Base-by-base conservation (phyloP, 92 coral and sea anemone genomes). In the Montipora capitata region DNA sequence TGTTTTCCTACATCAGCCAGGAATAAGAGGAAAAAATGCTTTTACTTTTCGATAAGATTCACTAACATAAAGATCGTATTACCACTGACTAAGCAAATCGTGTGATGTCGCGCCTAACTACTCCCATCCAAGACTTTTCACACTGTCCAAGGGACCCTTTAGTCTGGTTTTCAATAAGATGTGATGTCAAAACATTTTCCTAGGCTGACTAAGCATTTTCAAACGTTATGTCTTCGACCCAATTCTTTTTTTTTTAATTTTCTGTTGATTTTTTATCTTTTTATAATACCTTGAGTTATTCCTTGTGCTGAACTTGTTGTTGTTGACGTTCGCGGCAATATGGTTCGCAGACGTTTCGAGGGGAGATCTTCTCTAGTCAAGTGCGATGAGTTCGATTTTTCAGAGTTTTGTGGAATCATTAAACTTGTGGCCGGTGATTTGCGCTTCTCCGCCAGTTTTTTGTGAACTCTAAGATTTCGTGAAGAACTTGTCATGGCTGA, bases 381-480 rank as follows among this genome's bases (percentile, higher is more conserved):
- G 57, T 12, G 61, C 12, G 12, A 72, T 2, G 72, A n/a, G 66
- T 81, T 43, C 27, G 76, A 68, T 51, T 68, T 81, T 44, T n/a
- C 67, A n/a, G 85, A 38, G 38, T 69, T 69, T 52, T 66, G 35
- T 10, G 85, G 66, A 68, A 81, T 52, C 10, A 81, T 68, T 8
- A 81, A 68, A 68, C 40, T 81, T 49, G 85, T 68, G 38, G 57
- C 20, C 14, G 66, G 13, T 14, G 67, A 52, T 69, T 81, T 81
- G 14, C 85, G 85, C 85, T 81, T 81, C 85, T 81, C 85, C 17
- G 40, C 16, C 10, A 81, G 68, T 81, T 48, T 68, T 69, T 68
- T 72, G 18, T 72, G 76, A 27, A 27, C 35, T 27, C 35, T 27
- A 27, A 27, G 35, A 15, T 15, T 48, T 41, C 61, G 77, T 20